phyloP scores from a whole-genome alignment of 2,113 vertebrate genomes.

The Grus americana region DNA sequence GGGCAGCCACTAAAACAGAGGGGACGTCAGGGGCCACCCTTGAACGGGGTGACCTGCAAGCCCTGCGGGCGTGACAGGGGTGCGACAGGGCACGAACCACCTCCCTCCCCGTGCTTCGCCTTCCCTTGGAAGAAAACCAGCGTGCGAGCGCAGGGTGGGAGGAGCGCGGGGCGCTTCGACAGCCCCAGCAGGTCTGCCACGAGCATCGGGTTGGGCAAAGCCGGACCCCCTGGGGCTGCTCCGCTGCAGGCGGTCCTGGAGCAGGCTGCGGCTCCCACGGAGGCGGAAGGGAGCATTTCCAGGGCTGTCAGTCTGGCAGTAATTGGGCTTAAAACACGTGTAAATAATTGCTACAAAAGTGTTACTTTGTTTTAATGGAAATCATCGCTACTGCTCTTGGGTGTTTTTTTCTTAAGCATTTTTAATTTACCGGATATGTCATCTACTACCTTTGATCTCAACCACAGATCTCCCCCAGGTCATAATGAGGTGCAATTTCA shows the following conservation, averaged over 20 bases:
- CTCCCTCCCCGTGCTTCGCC: background rate
- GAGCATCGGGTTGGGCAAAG: background rate
- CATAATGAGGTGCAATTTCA: background rate
- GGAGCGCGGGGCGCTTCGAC: rapidly evolving
- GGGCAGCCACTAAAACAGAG: background rate
- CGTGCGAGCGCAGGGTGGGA: rapidly evolving
- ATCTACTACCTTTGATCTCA: background rate
- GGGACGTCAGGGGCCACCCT: background rate
- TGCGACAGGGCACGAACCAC: background rate
- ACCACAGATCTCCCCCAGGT: background rate
- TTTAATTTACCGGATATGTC: background rate
- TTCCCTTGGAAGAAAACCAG: background rate
- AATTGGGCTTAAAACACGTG: background rate
- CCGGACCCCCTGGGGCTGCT: background rate
- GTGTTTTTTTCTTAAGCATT: background rate
- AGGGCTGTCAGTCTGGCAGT: background rate
- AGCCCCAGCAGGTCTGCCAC: background rate
- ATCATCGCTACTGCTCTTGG: background rate
- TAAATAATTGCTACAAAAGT: background rate
- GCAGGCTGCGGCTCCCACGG: rapidly evolving
- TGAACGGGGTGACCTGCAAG: background rate
- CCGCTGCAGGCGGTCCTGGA: background rate
- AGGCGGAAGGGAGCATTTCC: background rate
- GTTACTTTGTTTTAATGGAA: background rate
- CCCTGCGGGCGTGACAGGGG: background rate